phyloP scores from a whole-genome alignment of 2,888 invertebrate species.

The Melinaea menophilus region DNA sequence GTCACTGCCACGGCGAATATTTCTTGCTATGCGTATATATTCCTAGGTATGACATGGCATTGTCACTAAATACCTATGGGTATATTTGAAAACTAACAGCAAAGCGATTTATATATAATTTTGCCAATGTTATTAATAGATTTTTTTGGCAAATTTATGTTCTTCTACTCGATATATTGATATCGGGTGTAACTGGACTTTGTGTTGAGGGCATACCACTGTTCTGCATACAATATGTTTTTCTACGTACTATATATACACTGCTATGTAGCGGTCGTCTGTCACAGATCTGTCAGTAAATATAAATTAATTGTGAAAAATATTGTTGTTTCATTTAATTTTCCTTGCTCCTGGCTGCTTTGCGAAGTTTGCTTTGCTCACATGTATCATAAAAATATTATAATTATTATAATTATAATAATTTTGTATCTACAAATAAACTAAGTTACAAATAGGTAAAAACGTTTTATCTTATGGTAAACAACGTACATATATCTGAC shows the following conservation, averaged over 20 bases:
- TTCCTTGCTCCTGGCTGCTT: constrained; percentile 22
- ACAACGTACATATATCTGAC: no score
- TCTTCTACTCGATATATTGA: constrained; percentile 4
- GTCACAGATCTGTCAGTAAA: constrained; percentile 72
- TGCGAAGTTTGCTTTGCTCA: constrained; percentile 27
- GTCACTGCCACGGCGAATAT: constrained; percentile 66
- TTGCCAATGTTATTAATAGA: constrained; percentile 13
- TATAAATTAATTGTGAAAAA: constrained; percentile 75
- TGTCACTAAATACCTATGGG: not conserved
- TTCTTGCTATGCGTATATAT: constrained; percentile 55
- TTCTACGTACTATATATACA: constrained; percentile 8
- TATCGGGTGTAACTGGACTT: constrained; percentile 5
- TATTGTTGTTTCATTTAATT: constrained; percentile 70
- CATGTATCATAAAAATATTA: not conserved
- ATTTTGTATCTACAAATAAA: no score
- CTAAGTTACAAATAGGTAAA: no score
- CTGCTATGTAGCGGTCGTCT: constrained; percentile 52
- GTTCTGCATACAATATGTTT: not conserved
- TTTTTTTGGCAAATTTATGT: constrained; percentile 23
- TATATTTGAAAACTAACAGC: constrained; percentile 12
- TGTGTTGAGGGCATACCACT: no score
- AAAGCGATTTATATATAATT: constrained; percentile 23
- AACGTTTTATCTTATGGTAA: no score
- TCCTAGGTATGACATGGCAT: constrained; percentile 37
- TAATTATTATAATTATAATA: not conserved